These are phyloP conservation scores for Phataginus tricuspis DNA, from an alignment of 2,797 vertebrate species.

Conservation along the genomic window DNA sequence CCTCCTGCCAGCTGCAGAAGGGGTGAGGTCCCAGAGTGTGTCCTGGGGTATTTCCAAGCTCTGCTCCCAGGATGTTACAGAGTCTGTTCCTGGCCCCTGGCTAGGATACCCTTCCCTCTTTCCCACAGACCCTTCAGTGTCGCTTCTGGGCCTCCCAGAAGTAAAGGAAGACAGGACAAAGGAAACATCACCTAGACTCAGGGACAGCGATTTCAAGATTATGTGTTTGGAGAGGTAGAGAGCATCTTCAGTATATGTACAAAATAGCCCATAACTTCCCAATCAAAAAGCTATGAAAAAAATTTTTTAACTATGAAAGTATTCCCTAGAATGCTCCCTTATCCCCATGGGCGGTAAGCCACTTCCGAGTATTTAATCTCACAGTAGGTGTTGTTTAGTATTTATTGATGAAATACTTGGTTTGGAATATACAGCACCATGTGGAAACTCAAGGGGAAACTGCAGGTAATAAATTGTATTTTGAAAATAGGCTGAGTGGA, in stretches of 20 bases:
- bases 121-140: background rate
- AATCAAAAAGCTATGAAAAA: constrained; percentile 27
- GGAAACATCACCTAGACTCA: background rate
- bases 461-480: constrained; percentile 85
- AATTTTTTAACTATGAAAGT: constrained; percentile 6
- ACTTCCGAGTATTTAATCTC: constrained; percentile 68
- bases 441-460: constrained; percentile 74
- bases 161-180: background rate
- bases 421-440: constrained; percentile 74
- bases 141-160: background rate
- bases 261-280: constrained; percentile 43
- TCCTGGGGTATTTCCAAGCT: background rate
- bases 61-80: background rate
- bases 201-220: background rate
- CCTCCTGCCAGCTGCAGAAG: background rate
- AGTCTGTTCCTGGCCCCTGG: background rate
- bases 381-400: constrained; percentile 71
- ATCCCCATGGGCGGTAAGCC: constrained; percentile 71
- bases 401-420: constrained; percentile 79
- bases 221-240: background rate
- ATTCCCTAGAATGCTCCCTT: constrained; percentile 45
- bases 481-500: constrained; percentile 63
- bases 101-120: too few relatives aligned
- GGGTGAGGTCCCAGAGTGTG: background rate
- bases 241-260: background rate